Base-by-base conservation (phyloP, 2,888 invertebrate genomes). In the Carcina quercana region DNA sequence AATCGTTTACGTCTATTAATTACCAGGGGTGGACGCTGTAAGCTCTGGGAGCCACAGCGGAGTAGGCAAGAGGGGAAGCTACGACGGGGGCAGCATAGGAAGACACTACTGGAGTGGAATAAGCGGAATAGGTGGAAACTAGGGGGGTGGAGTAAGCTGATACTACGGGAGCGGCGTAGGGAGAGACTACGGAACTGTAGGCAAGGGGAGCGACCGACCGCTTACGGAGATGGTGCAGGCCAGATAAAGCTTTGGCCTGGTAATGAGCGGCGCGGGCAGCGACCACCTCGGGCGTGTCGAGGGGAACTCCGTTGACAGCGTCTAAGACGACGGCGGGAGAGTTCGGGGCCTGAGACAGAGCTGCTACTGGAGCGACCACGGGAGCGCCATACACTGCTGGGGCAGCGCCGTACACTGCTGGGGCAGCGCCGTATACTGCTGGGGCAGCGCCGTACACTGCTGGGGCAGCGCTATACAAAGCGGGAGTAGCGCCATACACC, bases 281-380 rank as follows among this genome's bases (percentile, higher is more conserved):
- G 30, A 84, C 80, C 6, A 84, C 83, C 39, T 79, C 83, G 40
- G 80, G 78, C 10, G 84, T 84, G 51, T 85, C 82, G 28, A 85
- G 61, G 20, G 84, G 83, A 8, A 83, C 83, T 31, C 83, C 82
- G 44, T 72, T 56, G 25, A 70, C 69, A 24, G 82, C 66, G 30
- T 79, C 76, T 49, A 83, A 48, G 19, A 80, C 73, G 12, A 82
- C 69, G 21, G 82, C 83, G 20, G 84, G 82, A 1, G 78, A 64
- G 59, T 74, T 67, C 25, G 71, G 72, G 14, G 70, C 67, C 46
- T 74, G 75, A 30, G 73, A 51, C 25, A 68, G 43, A 15, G 62
- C 34, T 28, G 43, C 42, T 27, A 48, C 48, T 21, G 45, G 43
- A 13, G 54, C 38, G 14, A 28, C 32, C 24, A 40, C 24, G 14